Conservation (phyloP, 2,888 invertebrate genomes). For the Petrolisthes cinctipes region DNA sequence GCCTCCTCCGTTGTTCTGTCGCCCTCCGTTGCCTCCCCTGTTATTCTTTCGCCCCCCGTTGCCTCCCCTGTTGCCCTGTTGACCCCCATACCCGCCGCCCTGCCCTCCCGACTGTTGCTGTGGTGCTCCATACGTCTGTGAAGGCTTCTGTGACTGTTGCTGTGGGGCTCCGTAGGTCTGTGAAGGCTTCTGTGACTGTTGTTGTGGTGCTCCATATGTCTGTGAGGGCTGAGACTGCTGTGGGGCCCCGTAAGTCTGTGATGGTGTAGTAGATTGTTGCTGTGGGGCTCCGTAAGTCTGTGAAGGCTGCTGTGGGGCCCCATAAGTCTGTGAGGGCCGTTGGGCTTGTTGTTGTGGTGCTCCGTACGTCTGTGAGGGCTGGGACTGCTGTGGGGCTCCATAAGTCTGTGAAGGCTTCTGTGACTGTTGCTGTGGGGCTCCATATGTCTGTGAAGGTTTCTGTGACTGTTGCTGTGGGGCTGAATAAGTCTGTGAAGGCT, state of each 20-base stretch:
- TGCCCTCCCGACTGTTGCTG: not conserved
- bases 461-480: no score
- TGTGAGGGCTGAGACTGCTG: slow-evolving; percentile 48
- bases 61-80: slow-evolving; percentile 5
- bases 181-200: slow-evolving; percentile 31
- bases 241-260: no score
- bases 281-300: no score
- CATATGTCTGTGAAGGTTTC: slow-evolving; percentile 21
- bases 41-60: not conserved
- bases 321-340: no score
- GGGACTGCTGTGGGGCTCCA: slow-evolving; percentile 10
- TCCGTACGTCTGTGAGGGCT: slow-evolving; percentile 38
- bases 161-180: slow-evolving; percentile 41
- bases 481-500: no score
- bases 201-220: slow-evolving; percentile 38
- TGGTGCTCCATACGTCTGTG: no score
- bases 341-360: slow-evolving; percentile 34
- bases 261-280: no score
- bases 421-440: slow-evolving; percentile 19
- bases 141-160: no score
- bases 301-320: no score
- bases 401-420: slow-evolving; percentile 15
- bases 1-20: no score
- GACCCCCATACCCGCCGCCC: slow-evolving; percentile 1
- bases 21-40: no score